Evolutionary conservation across 1,140 invertebrate species (phyloP).

Genomic region (Anagrus nilaparvatae): DNA sequence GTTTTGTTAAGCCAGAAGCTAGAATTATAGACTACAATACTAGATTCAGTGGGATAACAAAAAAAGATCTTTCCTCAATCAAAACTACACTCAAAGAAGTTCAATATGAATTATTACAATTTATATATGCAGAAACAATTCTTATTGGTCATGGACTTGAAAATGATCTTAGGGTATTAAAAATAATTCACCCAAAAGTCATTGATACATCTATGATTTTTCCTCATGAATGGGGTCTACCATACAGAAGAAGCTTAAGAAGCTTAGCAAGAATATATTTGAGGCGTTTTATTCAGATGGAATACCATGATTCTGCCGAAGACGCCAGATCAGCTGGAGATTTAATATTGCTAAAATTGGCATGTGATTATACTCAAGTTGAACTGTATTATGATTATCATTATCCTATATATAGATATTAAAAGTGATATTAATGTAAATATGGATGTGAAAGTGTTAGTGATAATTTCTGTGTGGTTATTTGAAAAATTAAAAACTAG

Average conservation of each 20-base stretch:
- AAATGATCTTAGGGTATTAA: conserved; percentile 80
- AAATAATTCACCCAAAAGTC: conserved; percentile 70
- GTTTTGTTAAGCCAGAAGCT: conserved; percentile 62
- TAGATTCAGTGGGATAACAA: conserved; percentile 73
- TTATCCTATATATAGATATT: no score
- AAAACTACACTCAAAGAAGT: conserved; percentile 67
- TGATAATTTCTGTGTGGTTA: no score
- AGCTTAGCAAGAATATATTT: conserved; percentile 59
- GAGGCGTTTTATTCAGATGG: conserved; percentile 65
- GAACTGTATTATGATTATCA: no score
- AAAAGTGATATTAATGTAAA: no score
- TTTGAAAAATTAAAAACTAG: no score
- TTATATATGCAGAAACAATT: conserved; percentile 75
- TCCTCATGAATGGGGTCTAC: conserved; percentile 69
- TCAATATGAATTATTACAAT: conserved; percentile 68
- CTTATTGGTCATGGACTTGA: conserved; percentile 91
- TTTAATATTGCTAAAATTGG: conserved; percentile 56
- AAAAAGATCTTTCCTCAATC: conserved; percentile 47
- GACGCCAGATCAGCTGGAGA: conserved; percentile 79
- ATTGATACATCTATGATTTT: conserved; percentile 83
- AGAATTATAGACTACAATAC: conserved; percentile 81
- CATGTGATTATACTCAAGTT: no score
- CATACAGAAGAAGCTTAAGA: conserved; percentile 68
- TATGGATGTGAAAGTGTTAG: no score
- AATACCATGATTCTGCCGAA: conserved; percentile 74